phyloP scores from a whole-genome alignment of 2,888 invertebrate species.

The Acanthoscelides obtectus region DNA sequence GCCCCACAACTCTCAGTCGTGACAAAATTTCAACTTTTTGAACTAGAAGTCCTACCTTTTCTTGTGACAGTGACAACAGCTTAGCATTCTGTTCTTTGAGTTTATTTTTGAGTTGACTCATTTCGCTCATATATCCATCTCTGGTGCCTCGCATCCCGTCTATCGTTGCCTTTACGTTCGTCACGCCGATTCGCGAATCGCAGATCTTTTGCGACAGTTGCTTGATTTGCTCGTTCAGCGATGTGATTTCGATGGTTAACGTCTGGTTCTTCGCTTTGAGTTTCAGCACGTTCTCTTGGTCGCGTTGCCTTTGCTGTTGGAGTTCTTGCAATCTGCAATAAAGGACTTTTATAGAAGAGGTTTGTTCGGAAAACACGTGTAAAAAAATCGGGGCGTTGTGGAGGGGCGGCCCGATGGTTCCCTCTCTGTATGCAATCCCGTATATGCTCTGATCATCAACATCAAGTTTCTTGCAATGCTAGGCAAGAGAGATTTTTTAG shows the following conservation, averaged over 20 bases:
- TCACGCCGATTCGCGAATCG: slow-evolving; percentile 78
- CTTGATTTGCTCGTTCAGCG: slow-evolving; percentile 57
- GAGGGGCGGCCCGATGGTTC: no score
- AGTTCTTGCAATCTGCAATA: slow-evolving; percentile 57
- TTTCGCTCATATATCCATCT: slow-evolving; percentile 83
- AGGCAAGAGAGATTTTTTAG: no score
- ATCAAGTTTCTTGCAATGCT: no score
- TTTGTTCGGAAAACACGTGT: no score
- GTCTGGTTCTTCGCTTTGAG: slow-evolving; percentile 85
- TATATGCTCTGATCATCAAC: no score
- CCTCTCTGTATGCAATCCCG: no score
- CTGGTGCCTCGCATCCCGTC: slow-evolving; percentile 93
- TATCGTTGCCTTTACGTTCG: slow-evolving; percentile 89
- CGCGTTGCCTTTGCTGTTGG: slow-evolving; percentile 78
- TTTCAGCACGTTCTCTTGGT: slow-evolving; percentile 78
- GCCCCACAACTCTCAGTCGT: no score
- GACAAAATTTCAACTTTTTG: no score
- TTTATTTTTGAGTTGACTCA: slow-evolving; percentile 74
- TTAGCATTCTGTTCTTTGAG: slow-evolving; percentile 83
- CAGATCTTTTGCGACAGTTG: slow-evolving; percentile 78
- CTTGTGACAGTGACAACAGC: slow-evolving; percentile 74
- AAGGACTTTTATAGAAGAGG: no score
- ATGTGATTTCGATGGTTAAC: slow-evolving; percentile 71
- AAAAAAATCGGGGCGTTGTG: no score
- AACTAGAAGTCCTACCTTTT: slow-evolving; percentile 62